Base-by-base conservation (phyloP, 1,140 invertebrate species). In the Atta cephalotes region DNA sequence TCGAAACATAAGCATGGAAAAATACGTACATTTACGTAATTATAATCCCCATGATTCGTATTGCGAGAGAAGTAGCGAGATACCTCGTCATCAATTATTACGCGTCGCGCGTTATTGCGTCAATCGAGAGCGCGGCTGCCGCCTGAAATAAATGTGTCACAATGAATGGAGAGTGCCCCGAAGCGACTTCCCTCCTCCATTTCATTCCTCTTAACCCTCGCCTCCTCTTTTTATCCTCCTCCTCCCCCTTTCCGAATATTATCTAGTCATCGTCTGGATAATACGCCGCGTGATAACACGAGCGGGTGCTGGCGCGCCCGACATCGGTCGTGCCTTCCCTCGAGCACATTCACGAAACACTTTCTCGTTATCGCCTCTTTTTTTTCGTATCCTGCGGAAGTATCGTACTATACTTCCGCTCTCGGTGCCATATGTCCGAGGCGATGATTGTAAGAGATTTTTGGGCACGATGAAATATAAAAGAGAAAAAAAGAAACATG, bases 251-350 rank as follows among this genome's bases (percentile, higher is more conserved):
- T 4, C 68, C 31, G 68, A 74, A 65, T 87, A 87, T 87, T 87
- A 87, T 87, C 86, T 87, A 87, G 80, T 87, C 86, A 87, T 76
- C 66, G 70, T 45, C 86, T 87, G 74, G 86, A 87, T 87, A 87
- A 87, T 87, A 82, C 35, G 21, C 35, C 21, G 68, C 66, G 28
- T 49, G 65, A 56, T 56, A 74, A 74, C 18, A 39, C 68, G 80
- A 28, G 1, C 70, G 80, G 65, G 35, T n/a, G 31, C 35, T 76
- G 10, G 25, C 12, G 16, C 58, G 25, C 56, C 28, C 25, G 56
- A 62, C 62, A 84, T 76, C 70, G 39, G 72, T 28, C 25, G 39
- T 53, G 21, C 31, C 39, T 21, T 10, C 28, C 28, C 35, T 49
- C 56, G 39, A 18, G 21, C 56, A 18, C 31, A 49, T 63, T 39